These are phyloP conservation scores for Odobenus rosmarus DNA, from an alignment of 2,113 vertebrate genomes.

Conservation along the genomic window DNA sequence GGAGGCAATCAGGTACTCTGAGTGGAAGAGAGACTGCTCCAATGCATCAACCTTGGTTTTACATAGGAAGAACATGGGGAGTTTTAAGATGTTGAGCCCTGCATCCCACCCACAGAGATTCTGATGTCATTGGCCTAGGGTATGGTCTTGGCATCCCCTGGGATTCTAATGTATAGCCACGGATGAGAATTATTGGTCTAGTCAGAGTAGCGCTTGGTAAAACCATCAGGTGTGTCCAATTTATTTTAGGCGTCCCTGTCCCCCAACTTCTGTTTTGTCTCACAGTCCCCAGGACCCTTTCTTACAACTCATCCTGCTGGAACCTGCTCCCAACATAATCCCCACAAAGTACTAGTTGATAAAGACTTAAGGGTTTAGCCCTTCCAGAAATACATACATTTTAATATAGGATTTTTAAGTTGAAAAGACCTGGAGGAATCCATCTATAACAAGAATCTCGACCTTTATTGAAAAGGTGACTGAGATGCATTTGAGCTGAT, in stretches of 20 bases:
- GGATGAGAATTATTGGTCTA: neutral
- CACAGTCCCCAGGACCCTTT: neutral
- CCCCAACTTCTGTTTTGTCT: neutral
- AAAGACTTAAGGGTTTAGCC: neutral
- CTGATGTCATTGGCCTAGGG: neutral
- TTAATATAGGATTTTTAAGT: slow-evolving; percentile 10
- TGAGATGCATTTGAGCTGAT: neutral
- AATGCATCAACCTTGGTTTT: neutral
- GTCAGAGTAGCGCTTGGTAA: neutral
- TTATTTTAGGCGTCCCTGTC: neutral
- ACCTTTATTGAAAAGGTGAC: neutral
- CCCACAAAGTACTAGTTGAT: neutral
- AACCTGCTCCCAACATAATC: neutral
- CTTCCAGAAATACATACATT: neutral
- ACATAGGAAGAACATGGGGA: neutral
- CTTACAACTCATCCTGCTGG: neutral
- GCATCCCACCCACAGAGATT: neutral
- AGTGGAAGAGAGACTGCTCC: neutral
- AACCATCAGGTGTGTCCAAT: neutral
- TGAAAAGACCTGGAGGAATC: neutral
- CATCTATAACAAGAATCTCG: neutral
- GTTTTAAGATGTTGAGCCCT: neutral
- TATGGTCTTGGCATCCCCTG: neutral
- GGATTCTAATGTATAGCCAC: neutral
- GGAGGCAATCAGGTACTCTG: neutral